phyloP scores from a whole-genome alignment of 2,888 invertebrate genomes.

The Monoplex corrugatus region DNA sequence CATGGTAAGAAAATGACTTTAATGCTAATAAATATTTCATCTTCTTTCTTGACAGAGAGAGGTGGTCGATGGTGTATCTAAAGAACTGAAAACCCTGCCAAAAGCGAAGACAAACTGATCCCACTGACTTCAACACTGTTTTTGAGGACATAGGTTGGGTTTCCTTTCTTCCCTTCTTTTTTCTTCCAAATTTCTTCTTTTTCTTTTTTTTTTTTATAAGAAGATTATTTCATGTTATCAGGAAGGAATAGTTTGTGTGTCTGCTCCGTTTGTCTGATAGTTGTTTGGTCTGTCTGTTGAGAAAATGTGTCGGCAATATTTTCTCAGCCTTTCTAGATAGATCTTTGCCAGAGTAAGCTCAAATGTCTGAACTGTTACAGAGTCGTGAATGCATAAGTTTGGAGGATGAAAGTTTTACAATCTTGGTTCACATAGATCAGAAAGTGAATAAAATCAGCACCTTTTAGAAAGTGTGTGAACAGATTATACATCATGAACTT shows the following conservation, averaged over 20 bases:
- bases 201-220: not conserved
- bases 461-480: too few species aligned
- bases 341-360: too few species aligned
- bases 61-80: not conserved
- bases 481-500: too few species aligned
- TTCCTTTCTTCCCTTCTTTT: not conserved
- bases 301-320: too few species aligned
- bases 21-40: not conserved
- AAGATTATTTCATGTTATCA: not conserved
- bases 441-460: too few species aligned
- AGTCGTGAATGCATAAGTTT: too few species aligned
- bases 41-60: not conserved
- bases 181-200: not conserved
- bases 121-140: slow-evolving; percentile 24
- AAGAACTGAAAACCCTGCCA: slow-evolving; percentile 6
- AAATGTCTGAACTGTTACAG: too few species aligned
- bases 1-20: not conserved
- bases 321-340: too few species aligned
- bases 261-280: not conserved
- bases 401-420: too few species aligned
- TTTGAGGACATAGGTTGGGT: slow-evolving; percentile 37
- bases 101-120: not conserved
- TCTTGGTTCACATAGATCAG: too few species aligned
- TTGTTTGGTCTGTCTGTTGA: too few species aligned
- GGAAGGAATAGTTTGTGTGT: not conserved